Percentiles rank a stretch among this genome's conserved stretches.
Evolutionary conservation across 2,113 vertebrate genomes (phyloP).

Genomic region (Podocnemis expansa): DNA sequence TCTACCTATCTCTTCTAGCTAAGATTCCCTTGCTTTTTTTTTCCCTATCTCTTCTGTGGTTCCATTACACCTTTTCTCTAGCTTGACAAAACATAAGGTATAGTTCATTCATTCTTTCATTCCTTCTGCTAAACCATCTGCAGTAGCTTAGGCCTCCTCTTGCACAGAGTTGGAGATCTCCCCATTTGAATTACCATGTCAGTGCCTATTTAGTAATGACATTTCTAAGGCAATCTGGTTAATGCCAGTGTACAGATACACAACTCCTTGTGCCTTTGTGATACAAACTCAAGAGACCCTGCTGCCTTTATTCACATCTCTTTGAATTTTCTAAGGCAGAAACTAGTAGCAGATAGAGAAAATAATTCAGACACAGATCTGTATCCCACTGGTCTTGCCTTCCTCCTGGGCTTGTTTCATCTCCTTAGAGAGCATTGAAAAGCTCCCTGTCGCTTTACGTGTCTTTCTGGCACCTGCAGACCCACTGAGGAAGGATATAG

Average conservation of each 20-base stretch:
- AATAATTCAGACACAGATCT: constrained; percentile 58
- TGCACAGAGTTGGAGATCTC: background rate
- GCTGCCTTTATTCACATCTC: background rate
- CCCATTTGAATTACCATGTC: background rate
- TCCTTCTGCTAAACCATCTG: background rate
- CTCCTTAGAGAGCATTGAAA: constrained; percentile 24
- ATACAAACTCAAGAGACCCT: background rate
- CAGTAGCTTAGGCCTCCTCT: background rate
- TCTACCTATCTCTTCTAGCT: background rate
- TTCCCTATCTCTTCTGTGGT: background rate
- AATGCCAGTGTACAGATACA: background rate
- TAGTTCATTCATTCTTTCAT: background rate
- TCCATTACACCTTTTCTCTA: background rate
- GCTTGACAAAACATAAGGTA: background rate
- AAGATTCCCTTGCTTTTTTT: background rate
- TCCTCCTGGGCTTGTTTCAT: constrained; percentile 74
- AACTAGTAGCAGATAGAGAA: background rate
- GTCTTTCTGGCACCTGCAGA: constrained; percentile 79
- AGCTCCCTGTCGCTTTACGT: constrained; percentile 54
- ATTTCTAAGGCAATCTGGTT: background rate
- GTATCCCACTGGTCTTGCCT: constrained; percentile 65
- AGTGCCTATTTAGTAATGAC: background rate
- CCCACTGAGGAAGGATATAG: constrained; percentile 79
- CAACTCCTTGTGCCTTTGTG: background rate
- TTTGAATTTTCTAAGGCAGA: background rate